These are phyloP conservation scores for Lepidocolaptes lacrymiger DNA, from an alignment of 2,797 vertebrate genomes.

Conservation along the genomic window DNA sequence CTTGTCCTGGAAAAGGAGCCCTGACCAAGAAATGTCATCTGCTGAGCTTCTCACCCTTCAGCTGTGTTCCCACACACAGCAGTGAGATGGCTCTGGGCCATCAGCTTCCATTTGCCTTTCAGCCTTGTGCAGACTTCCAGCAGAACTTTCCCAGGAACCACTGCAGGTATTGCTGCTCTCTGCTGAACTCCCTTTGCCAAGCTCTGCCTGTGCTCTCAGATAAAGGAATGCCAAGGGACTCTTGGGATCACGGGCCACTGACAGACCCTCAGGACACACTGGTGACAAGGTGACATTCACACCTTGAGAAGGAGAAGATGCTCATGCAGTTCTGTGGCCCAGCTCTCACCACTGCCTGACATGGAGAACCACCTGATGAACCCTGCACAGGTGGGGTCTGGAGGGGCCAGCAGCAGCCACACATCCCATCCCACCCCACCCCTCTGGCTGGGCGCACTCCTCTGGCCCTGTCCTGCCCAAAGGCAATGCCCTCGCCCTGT, in stretches of 20 bases:
- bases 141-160: background rate
- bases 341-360: background rate
- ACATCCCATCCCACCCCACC: background rate
- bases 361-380: rapidly evolving
- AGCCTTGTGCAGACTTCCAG: background rate
- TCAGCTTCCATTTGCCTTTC: background rate
- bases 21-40: too few relatives aligned
- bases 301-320: background rate
- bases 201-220: background rate
- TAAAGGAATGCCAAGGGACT: background rate
- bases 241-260: background rate
- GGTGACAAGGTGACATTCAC: background rate
- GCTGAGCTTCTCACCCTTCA: background rate
- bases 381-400: rapidly evolving
- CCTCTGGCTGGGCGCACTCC: background rate
- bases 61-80: background rate
- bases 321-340: rapidly evolving
- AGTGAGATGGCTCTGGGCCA: background rate
- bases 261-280: background rate
- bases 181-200: background rate
- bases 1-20: background rate
- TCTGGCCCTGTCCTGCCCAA: background rate
- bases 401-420: background rate
- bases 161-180: background rate
- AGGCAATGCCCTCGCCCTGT: rapidly evolving